phyloP scores from a whole-genome alignment of 2,113 vertebrate species.

The Uria aalge region DNA sequence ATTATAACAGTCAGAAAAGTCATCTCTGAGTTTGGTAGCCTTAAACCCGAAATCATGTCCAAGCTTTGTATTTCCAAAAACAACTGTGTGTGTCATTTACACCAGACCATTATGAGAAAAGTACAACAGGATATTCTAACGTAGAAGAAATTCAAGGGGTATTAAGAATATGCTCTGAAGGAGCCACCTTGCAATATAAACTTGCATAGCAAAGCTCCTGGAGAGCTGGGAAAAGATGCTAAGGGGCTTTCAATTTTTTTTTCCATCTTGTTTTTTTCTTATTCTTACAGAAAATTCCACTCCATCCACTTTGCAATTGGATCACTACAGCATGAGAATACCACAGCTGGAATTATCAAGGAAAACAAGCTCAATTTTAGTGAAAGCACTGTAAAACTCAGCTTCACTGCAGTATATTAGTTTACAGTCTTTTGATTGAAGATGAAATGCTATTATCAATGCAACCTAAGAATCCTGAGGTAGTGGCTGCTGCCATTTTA shows the following conservation, averaged over 20 bases:
- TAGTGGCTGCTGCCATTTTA: not conserved
- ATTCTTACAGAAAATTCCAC: not conserved
- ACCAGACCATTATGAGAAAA: not conserved
- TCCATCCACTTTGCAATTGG: not conserved
- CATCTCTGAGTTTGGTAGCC: not conserved
- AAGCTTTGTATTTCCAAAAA: not conserved
- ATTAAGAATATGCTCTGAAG: not conserved
- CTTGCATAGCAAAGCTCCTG: not conserved
- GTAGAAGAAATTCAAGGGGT: not conserved
- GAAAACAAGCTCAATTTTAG: not conserved
- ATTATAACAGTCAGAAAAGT: not conserved
- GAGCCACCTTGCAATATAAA: not conserved
- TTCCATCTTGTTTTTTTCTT: not conserved
- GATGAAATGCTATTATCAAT: not conserved
- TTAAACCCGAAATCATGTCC: not conserved
- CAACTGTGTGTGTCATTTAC: not conserved
- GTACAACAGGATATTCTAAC: not conserved
- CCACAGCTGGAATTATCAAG: not conserved
- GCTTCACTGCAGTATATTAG: not conserved
- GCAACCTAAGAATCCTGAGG: not conserved
- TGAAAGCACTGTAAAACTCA: not conserved
- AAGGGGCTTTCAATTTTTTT: not conserved
- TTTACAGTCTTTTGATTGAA: not conserved
- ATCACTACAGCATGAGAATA: not conserved
- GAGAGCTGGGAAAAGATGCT: not conserved